Evolutionary conservation across 2,113 vertebrate species (phyloP).

Genomic region (Festucalex cinctus): DNA sequence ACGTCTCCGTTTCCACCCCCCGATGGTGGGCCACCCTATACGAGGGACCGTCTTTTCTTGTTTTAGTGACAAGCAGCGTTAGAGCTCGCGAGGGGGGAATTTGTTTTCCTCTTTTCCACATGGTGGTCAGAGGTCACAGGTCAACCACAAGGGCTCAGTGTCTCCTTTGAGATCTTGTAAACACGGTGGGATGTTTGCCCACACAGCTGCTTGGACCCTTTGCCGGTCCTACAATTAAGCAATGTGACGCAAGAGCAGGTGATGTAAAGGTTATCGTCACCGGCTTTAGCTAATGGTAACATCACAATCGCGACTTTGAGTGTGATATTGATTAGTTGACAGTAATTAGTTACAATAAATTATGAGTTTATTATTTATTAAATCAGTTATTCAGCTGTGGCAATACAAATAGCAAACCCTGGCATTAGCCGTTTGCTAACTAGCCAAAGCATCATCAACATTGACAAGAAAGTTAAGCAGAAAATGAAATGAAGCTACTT

Average conservation of each 20-base stretch:
- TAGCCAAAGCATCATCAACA: background rate
- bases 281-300: too few species aligned
- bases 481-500: background rate
- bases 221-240: background rate
- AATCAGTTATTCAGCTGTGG: too few species aligned
- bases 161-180: conserved; percentile 12
- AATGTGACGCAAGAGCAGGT: background rate
- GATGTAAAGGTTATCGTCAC: too few species aligned
- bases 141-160: conserved; percentile 15
- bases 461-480: background rate
- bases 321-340: too few species aligned
- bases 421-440: background rate
- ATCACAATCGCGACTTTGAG: too few species aligned
- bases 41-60: background rate
- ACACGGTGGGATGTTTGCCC: conserved; percentile 17
- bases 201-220: conserved; percentile 17
- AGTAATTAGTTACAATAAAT: too few species aligned
- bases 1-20: background rate
- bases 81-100: background rate
- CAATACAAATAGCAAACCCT: background rate
- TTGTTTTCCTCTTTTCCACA: conserved; percentile 1
- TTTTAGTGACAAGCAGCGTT: background rate
- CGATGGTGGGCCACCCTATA: background rate
- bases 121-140: conserved; percentile 27
- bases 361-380: background rate